These are phyloP conservation scores for Hippocampus kuda DNA, from an alignment of 2,797 vertebrate genomes.

Conservation along the genomic window DNA sequence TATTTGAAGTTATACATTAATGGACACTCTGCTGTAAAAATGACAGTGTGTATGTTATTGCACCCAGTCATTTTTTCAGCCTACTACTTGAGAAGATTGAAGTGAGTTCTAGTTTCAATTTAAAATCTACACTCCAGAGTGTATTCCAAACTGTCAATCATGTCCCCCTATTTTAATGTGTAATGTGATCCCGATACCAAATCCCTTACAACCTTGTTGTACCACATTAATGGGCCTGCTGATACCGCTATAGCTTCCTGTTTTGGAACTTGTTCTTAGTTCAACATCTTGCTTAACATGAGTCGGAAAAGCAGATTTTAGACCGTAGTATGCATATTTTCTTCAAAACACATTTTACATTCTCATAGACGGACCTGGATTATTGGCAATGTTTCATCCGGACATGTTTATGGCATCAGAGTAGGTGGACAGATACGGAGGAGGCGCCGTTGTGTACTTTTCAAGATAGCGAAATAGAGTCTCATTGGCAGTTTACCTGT, in stretches of 20 bases:
- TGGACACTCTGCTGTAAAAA: too few species aligned
- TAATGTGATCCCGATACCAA: not conserved
- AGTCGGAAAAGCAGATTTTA: not conserved
- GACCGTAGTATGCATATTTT: not conserved
- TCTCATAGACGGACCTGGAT: not conserved
- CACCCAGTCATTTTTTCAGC: not conserved
- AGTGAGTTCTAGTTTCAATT: not conserved
- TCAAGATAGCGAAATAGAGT: not conserved
- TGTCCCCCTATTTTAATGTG: not conserved
- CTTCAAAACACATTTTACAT: not conserved
- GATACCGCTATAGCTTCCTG: too few species aligned
- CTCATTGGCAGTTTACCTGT: not conserved
- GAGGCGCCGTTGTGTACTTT: too few species aligned
- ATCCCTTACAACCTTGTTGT: too few species aligned
- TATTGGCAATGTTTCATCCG: not conserved
- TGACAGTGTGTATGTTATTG: not conserved
- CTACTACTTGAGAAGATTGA: not conserved
- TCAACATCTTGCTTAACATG: not conserved
- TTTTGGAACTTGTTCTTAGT: too few species aligned
- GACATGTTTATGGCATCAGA: constrained; percentile 9
- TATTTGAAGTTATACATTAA: too few species aligned
- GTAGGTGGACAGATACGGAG: not conserved
- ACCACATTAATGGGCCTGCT: too few species aligned
- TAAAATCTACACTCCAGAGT: not conserved
- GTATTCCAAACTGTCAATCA: not conserved